Evolutionary conservation across 2,113 vertebrate species (phyloP), one percentile per base, ranked within the genome.

Genomic region (Zosterops lateralis): DNA sequence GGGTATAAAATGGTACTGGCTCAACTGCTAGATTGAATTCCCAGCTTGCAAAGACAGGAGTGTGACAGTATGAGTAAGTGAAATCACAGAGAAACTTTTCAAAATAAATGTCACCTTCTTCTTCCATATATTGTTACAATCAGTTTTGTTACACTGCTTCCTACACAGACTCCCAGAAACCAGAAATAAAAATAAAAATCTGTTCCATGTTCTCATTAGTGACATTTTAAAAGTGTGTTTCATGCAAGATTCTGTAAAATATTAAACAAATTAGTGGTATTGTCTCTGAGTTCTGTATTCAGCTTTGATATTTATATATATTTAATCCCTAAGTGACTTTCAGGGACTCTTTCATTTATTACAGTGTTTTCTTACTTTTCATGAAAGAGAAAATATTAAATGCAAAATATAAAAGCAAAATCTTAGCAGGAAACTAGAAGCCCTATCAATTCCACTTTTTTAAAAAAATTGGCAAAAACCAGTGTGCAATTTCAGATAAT

Each of bases 401-500:
- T 72, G 28, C 12, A 85, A 92, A 92, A 71, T 68, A 81, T 34
- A 38, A 54, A 89, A 90, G 65, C 61, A 83, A 91, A 81, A 92
- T 66, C 56, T 79, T 90, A 84, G 68, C 65, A 65, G 74, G 79
- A 96, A 93, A 90, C 82, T 56, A 88, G 87, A 74, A 91, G 32
- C 29, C 87, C 87, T 95, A 97, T 95, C 82, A 93, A 92, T 96
- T 96, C 60, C 36, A 84, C 51, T 95, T 88, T 80, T 80, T 92
- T 6, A 0, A 34, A 87, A 84, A 60, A 93, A 84, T 14, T 91
- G 92, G 83, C 57, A 74, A 93, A 95, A 96, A 64, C 0, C 80
- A 81, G 89, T 94, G 88, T 95, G 89, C 94, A 90, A 87, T 96
- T 96, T 96, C 88, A 97, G 89, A 94, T 97, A 97, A 97, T 96